Evolutionary conservation across 2,797 vertebrate genomes (phyloP).

Genomic region (Coracias cyanogaster): DNA sequence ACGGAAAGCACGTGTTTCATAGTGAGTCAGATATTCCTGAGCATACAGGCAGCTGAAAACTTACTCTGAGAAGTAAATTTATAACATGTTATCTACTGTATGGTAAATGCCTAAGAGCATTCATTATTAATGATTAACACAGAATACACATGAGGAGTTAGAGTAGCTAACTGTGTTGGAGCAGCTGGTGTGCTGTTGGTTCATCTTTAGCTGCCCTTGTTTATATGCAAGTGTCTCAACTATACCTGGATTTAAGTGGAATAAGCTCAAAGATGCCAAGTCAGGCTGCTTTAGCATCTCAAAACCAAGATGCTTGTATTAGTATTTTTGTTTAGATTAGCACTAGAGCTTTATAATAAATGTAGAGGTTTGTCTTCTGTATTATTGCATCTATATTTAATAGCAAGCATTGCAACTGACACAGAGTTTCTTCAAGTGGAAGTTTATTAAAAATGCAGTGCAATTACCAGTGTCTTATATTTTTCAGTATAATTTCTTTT

Average conservation of each 20-base stretch:
- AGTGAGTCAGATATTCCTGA: not conserved
- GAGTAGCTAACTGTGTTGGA: not conserved
- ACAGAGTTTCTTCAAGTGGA: not conserved
- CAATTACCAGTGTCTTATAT: not conserved
- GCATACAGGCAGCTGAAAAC: not conserved
- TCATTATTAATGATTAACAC: not conserved
- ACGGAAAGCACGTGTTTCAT: rapidly evolving
- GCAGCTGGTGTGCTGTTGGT: not conserved
- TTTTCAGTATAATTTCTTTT: not conserved
- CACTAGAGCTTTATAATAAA: not conserved
- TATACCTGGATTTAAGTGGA: not conserved
- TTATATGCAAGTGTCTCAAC: not conserved
- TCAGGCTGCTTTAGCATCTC: not conserved
- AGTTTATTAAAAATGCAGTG: not conserved
- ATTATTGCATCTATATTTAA: not conserved
- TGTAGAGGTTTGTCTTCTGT: not conserved
- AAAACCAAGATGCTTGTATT: not conserved
- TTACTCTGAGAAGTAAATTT: not conserved
- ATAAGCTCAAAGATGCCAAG: not conserved
- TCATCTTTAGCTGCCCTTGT: not conserved
- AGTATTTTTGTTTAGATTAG: not conserved
- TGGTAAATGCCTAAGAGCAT: not conserved
- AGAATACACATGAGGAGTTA: not conserved
- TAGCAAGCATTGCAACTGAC: not conserved
- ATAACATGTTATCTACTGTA: not conserved